Evolutionary conservation across 2,797 vertebrate species (phyloP), one percentile per base, ranked within the genome.

Genomic region (Acropternis orthonyx): DNA sequence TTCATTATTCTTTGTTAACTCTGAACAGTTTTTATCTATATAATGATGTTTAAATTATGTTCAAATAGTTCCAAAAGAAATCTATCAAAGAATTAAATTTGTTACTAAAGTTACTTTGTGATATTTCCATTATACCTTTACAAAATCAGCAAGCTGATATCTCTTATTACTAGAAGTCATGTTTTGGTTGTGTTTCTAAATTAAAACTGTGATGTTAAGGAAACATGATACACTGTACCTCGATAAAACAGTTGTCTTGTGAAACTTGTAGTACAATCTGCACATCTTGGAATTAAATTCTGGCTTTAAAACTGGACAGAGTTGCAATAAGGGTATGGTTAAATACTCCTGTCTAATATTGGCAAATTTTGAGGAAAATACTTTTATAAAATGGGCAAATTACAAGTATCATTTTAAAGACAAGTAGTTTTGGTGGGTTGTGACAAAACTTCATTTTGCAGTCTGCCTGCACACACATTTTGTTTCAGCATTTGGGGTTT

Each of bases 261-360:
- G 39, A 84, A 85, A 74, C 8, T 81, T 91, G 7, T 48, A 20
- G 30, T 85, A 77, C 4, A 17, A 9, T 36, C n/a, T 87, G 20
- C 69, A 11, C 48, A 68, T 74, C 54, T 71, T 62, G 48, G 76
- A 88, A 91, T 16, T 86, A 58, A 93, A 68, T 69, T 73, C 43
- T 63, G 56, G 51, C 67, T 86, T 93, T 86, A 95, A 96, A 93
- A 86, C 85, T 84, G 69, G 34, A 46, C 92, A 92, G 80, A 93
- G 66, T 69, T 92, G 56, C 74, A 84, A 17, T 72, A 84, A 85
- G 51, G 65, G 11, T 73, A 74, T 26, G 3, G 6, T 89, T 89
- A 89, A 88, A 88, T 84, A 78, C 14, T 86, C 54, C 17, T 80
- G 26, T 48, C 16, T 84, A 66, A 80, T 62, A 62, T 0, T 78